phyloP scores from a whole-genome alignment of 2,113 vertebrate species.

The Ondatra zibethicus region DNA sequence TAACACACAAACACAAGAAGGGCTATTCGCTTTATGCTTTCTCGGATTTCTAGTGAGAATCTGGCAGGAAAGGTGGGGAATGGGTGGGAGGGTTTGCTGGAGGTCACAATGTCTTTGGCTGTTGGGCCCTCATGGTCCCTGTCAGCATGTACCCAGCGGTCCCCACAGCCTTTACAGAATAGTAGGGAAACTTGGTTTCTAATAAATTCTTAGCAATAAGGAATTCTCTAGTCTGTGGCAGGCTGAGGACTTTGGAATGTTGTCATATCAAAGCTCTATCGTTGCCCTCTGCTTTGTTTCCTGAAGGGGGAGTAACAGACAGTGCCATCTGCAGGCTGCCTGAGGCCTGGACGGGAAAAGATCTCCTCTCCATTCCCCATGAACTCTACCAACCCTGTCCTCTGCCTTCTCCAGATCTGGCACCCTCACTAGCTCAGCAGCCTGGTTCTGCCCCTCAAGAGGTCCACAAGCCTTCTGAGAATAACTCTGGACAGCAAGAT shows the following conservation, averaged over 20 bases:
- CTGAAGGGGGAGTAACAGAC: conserved; percentile 92
- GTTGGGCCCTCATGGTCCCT: neutral
- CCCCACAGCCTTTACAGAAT: neutral
- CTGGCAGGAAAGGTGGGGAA: neutral
- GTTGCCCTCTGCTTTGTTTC: conserved; percentile 46
- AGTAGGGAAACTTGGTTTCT: conserved; percentile 38
- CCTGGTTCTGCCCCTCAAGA: conserved; percentile 82
- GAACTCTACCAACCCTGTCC: conserved; percentile 93
- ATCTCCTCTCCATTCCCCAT: conserved; percentile 94
- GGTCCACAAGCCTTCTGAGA: conserved; percentile 41
- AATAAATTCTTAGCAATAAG: conserved; percentile 55
- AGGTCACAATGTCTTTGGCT: neutral
- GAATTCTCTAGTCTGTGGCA: conserved; percentile 41
- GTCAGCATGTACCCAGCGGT: neutral
- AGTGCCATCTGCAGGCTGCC: conserved; percentile 91
- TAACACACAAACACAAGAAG: neutral
- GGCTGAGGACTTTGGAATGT: neutral
- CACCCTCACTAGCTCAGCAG: conserved; percentile 78
- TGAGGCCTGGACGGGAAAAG: conserved; percentile 90
- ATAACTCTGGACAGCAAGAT: neutral
- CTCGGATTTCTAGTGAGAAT: neutral
- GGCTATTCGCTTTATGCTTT: neutral
- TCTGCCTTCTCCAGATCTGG: neutral
- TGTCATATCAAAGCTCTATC: neutral
- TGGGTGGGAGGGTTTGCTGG: neutral